These are phyloP conservation scores for Stegana nigrithorax DNA, from an alignment of 2,888 invertebrate species.

Conservation along the genomic window DNA sequence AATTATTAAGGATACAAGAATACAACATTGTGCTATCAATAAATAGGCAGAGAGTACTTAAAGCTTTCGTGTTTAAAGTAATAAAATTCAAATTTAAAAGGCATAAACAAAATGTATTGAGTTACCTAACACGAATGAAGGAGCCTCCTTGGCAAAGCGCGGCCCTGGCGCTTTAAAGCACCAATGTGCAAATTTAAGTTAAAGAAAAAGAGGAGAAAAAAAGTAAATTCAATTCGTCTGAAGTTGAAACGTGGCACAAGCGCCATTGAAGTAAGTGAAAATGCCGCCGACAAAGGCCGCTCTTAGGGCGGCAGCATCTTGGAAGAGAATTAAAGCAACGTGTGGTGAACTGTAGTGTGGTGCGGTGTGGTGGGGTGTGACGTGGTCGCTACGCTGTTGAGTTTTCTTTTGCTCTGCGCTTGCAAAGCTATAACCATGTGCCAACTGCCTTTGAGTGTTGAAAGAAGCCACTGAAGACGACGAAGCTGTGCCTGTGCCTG, in stretches of 20 bases:
- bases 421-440: neutral
- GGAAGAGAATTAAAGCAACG: neutral
- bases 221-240: neutral
- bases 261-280: neutral
- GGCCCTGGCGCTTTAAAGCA: no score
- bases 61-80: no score
- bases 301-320: neutral
- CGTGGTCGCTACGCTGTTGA: no score
- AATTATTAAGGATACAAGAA: no score
- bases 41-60: no score
- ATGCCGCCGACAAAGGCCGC: neutral
- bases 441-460: no score
- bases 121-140: no score
- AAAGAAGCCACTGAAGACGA: no score
- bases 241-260: neutral
- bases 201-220: neutral
- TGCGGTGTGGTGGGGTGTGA: neutral
- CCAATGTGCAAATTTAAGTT: neutral
- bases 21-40: no score
- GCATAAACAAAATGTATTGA: no score
- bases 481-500: neutral
- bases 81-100: no score
- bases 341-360: neutral
- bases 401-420: slow-evolving; percentile 7
- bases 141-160: no score